These are phyloP conservation scores for Heliconius hewitsoni DNA, from an alignment of 1,140 invertebrate species.

Conservation along the genomic window DNA sequence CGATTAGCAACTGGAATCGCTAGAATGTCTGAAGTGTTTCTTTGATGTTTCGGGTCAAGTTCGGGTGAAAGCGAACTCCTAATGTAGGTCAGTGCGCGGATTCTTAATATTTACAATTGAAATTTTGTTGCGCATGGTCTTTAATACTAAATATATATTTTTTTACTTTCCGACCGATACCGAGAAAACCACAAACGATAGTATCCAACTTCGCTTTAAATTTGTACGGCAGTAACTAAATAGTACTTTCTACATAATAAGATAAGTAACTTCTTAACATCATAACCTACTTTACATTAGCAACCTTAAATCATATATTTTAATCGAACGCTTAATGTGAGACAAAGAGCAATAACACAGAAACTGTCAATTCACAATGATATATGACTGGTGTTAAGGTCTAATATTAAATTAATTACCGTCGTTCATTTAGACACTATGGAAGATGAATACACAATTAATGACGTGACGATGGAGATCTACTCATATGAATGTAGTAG, in stretches of 20 bases:
- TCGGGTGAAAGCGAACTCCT: constrained; percentile 17
- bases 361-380: constrained; percentile 26
- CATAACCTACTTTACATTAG: no score
- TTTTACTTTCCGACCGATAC: no score
- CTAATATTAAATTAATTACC: constrained; percentile 27
- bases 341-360: neutral
- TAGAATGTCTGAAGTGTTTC: constrained; percentile 1
- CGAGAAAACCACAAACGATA: no score
- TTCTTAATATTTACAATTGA: constrained; percentile 14
- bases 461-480: neutral
- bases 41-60: constrained; percentile 27
- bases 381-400: constrained; percentile 18
- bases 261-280: no score
- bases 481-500: no score
- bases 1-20: constrained; percentile 10
- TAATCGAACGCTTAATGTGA: neutral
- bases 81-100: constrained; percentile 20
- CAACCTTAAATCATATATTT: no score
- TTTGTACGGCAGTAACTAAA: no score
- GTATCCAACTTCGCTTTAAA: no score
- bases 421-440: constrained; percentile 18
- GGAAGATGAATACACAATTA: constrained; percentile 31
- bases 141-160: no score
- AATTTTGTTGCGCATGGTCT: no score
- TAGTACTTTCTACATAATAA: no score